Evolutionary conservation across 2,113 vertebrate species (phyloP), one percentile per base, ranked within the genome.

Genomic region (Xiphorhynchus elegans): DNA sequence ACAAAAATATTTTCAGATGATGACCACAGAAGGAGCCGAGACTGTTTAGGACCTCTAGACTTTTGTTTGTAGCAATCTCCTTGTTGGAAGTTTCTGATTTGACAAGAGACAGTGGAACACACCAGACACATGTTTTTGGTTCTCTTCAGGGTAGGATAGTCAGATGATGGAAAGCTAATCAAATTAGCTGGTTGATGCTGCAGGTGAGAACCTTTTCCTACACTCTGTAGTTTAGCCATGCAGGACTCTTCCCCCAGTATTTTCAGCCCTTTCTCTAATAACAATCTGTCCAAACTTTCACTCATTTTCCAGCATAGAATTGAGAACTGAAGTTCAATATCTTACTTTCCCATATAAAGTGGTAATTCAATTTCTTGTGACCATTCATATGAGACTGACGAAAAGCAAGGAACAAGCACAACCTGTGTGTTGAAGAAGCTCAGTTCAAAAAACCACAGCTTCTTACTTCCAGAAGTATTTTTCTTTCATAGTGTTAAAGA

Each of bases 81-180:
- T 28, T 1, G 0, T 9, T 80, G 33, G 9, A 89, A 46, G 7
- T 60, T 67, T 63, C 26, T 62, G 50, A 56, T 33, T n/a, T 67
- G 66, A 37, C 37, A 66, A 78, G 60, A 56, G 68, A 10, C 10
- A 47, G 11, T 17, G 29, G 46, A 69, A 52, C 8, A 42, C 47
- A 70, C 14, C 19, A 3, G 0, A 37, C 29, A 50, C 21, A 20
- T 0, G 0, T 2, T 29, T 42, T 52, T 28, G 17, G 11, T 25
- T 66, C 15, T 56, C n/a, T 52, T 62, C 66, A 47, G 26, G 29
- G 7, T 42, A 56, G 39, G 17, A 17, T 18, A 46, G 40, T n/a
- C 35, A 74, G 44, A 20, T 15, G n/a, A 44, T 1, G 2, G 55
- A 69, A 78, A 66, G 17, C 1, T 40, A 8, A 40, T 26, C 25